Percentiles rank a stretch among this genome's conserved stretches.
Conservation (phyloP, 1,140 invertebrate genomes). For the Procambarus virginalis region DNA sequence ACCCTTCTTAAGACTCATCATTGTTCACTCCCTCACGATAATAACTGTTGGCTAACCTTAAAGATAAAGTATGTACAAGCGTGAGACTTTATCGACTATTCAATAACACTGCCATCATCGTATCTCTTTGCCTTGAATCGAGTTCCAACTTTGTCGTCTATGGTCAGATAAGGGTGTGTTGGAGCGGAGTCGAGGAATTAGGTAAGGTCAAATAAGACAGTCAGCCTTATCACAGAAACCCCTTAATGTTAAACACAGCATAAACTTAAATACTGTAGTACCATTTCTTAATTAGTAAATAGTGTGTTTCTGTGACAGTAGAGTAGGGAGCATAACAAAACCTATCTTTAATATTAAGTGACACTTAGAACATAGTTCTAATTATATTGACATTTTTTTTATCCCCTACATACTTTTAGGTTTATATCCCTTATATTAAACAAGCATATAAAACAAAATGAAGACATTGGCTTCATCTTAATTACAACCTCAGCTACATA, state of each 20-base stretch:
- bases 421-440: neutral
- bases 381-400: neutral
- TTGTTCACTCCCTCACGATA: slow-evolving; percentile 64
- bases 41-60: slow-evolving; percentile 68
- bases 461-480: neutral
- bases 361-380: slow-evolving; percentile 8
- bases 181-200: slow-evolving; percentile 56
- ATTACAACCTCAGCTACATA: slow-evolving; percentile 3
- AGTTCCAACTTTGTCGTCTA: slow-evolving; percentile 65
- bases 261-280: slow-evolving; percentile 15
- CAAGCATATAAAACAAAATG: slow-evolving; percentile 6
- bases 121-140: slow-evolving; percentile 61
- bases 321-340: slow-evolving; percentile 42
- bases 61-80: slow-evolving; percentile 68
- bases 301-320: slow-evolving; percentile 65
- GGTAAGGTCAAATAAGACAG: slow-evolving; percentile 46
- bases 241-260: slow-evolving; percentile 22
- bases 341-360: neutral
- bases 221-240: slow-evolving; percentile 65
- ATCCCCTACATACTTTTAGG: neutral
- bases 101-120: slow-evolving; percentile 67
- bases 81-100: slow-evolving; percentile 67
- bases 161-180: slow-evolving; percentile 62
- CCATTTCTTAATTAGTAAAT: slow-evolving; percentile 34
- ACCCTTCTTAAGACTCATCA: slow-evolving; percentile 57